Evolutionary conservation across 2,113 vertebrate species (phyloP).

Genomic region (Brachirus orientalis): DNA sequence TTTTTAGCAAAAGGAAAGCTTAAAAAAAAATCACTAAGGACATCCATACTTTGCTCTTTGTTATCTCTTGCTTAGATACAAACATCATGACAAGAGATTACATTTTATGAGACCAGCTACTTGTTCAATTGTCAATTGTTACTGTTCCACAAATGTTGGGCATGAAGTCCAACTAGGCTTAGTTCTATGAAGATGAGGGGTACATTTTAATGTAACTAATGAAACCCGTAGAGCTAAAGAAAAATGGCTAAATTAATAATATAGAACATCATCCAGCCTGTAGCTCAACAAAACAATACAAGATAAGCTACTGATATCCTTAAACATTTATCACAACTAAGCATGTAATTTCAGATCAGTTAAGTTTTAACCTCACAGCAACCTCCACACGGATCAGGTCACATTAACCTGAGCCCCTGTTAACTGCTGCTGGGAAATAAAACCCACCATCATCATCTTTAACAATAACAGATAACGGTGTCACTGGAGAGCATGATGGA

Average conservation of each 20-base stretch:
- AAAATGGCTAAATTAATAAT: neutral
- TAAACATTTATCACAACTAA: constrained; percentile 16
- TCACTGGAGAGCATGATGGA: constrained; percentile 1
- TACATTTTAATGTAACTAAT: neutral
- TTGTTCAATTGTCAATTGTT: neutral
- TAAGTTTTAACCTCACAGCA: constrained; percentile 17
- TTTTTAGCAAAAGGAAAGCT: neutral
- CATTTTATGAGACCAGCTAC: neutral
- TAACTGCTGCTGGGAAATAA: constrained; percentile 9
- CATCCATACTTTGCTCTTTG: neutral
- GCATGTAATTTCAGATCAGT: constrained; percentile 31
- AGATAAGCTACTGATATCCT: constrained; percentile 10
- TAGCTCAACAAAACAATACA: constrained; percentile 6
- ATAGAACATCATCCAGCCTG: neutral
- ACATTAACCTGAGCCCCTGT: constrained; percentile 13
- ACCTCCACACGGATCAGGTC: constrained; percentile 34
- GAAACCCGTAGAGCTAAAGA: neutral
- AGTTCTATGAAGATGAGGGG: too few relatives aligned
- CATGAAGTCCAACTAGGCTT: neutral
- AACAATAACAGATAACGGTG: constrained; percentile 2
- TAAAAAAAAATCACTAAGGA: too few relatives aligned
- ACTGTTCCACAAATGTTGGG: neutral
- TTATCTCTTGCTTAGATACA: constrained; percentile 10
- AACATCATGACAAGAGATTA: neutral
- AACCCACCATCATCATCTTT: constrained; percentile 10